Evolutionary conservation across 1,140 invertebrate species (phyloP).

Genomic region (Copidosoma floridanum): DNA sequence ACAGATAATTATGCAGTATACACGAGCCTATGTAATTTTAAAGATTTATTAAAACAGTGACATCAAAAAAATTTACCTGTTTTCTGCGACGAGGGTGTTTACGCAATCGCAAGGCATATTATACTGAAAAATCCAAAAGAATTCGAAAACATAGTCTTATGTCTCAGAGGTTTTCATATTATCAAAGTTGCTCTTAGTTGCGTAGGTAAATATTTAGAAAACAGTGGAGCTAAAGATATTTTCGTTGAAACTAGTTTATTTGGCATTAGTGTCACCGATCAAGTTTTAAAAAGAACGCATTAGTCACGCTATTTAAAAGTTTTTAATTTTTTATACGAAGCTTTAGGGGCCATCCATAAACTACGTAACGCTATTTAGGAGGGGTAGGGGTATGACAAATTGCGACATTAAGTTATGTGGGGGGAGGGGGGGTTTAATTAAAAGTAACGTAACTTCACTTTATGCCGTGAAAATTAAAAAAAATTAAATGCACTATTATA

Average conservation of each 20-base stretch:
- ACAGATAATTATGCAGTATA: not conserved
- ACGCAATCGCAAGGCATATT: not conserved
- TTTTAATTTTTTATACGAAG: constrained; percentile 7
- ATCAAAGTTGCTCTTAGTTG: constrained; percentile 18
- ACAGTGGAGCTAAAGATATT: constrained; percentile 23
- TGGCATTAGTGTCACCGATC: constrained; percentile 8
- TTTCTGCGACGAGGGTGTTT: not conserved
- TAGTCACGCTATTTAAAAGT: constrained; percentile 17
- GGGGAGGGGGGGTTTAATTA: no score
- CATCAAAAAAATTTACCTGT: constrained; percentile 3
- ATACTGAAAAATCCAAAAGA: not conserved
- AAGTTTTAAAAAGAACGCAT: constrained; percentile 19
- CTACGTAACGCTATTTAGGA: no score
- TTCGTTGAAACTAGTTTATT: constrained; percentile 21
- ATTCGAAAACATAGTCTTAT: not conserved
- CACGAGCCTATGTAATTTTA: not conserved
- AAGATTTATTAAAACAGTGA: not conserved
- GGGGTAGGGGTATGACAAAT: no score
- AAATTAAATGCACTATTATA: no score
- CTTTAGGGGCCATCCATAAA: no score
- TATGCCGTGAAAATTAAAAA: no score
- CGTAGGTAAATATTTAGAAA: constrained; percentile 23
- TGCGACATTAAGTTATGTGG: no score
- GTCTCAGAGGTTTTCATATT: constrained; percentile 17
- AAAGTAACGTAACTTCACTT: no score